phyloP scores from a whole-genome alignment of 2,797 vertebrate genomes.

The Coregonus sp. region DNA sequence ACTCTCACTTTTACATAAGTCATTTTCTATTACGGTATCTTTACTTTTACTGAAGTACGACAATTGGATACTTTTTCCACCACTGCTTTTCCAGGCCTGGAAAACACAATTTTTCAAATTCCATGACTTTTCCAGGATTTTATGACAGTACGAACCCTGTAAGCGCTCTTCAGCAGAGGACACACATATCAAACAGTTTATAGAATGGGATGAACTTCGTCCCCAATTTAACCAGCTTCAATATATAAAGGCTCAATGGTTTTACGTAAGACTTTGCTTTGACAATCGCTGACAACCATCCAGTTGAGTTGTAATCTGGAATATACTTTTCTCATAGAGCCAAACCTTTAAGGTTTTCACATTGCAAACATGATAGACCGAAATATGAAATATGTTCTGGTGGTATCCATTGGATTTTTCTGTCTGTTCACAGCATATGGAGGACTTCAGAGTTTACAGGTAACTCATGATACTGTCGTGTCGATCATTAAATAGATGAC shows the following conservation, averaged over 20 bases:
- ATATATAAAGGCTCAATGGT: not conserved
- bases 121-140: slow-evolving; percentile 2
- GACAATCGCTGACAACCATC: not conserved
- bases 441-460: slow-evolving; percentile 92
- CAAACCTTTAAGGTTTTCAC: not conserved
- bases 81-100: not conserved
- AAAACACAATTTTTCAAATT: not conserved
- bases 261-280: not conserved
- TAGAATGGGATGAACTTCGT: not conserved
- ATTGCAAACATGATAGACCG: slow-evolving; percentile 75
- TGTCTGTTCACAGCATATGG: slow-evolving; percentile 91
- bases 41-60: no score
- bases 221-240: not conserved
- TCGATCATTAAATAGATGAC: no score
- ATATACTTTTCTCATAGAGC: not conserved
- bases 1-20: no score
- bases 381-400: slow-evolving; percentile 84
- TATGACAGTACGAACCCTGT: not conserved
- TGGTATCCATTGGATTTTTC: slow-evolving; percentile 88
- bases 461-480: slow-evolving; percentile 50
- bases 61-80: not conserved
- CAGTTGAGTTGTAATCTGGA: not conserved
- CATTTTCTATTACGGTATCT: no score
- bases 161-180: slow-evolving; percentile 6
- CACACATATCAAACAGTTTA: not conserved